Base-by-base conservation (phyloP, 2,113 vertebrate genomes). In the Burhinus bistriatus region DNA sequence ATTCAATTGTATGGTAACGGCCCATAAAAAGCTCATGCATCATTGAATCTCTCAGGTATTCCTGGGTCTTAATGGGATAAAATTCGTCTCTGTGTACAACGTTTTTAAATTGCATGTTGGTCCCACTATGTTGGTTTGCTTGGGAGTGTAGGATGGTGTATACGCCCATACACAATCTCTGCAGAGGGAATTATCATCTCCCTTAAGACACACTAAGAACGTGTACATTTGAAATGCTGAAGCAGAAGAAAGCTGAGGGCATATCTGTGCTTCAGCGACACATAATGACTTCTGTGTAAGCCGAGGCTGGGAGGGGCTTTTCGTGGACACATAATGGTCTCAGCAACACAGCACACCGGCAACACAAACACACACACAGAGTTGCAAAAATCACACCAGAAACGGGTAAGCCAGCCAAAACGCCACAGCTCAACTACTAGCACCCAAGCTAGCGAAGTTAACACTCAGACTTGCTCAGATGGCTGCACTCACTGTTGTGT, bases 1-100 rank as follows among this genome's bases (percentile, higher is more conserved):
- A 94, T 81, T 88, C 76, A 88, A 42, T 78, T 89, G 61, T 71
- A 20, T 40, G 23, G 73, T 89, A 75, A n/a, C 52, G 92, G 42
- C 45, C 71, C 11, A 9, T 78, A 72, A 78, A 93, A 91, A 78
- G 38, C 65, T 83, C 83, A 82, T 19, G 47, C 73, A 87, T 59
- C 65, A 45, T 11, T 84, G 65, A 91, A 89, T 81, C 72, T 81
- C 76, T 83, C 61, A 44, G 42, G 51, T 70, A 66, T n/a, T 61
- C 57, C 73, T 87, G 32, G 51, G 27, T 32, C 36, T 89, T 83
- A 78, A 95, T 27, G 32, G 36, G 61, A 87, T 72, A 89, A 91
- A 95, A 89, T 64, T 87, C 3, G 29, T 75, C 75, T 66, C 80
- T 55, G 11, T 22, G 30, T 51, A 51, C 23, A 91, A 34, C 25